Evolutionary conservation across 2,113 vertebrate genomes (phyloP), one percentile per base, ranked within the genome.

Genomic region (Micromys minutus): DNA sequence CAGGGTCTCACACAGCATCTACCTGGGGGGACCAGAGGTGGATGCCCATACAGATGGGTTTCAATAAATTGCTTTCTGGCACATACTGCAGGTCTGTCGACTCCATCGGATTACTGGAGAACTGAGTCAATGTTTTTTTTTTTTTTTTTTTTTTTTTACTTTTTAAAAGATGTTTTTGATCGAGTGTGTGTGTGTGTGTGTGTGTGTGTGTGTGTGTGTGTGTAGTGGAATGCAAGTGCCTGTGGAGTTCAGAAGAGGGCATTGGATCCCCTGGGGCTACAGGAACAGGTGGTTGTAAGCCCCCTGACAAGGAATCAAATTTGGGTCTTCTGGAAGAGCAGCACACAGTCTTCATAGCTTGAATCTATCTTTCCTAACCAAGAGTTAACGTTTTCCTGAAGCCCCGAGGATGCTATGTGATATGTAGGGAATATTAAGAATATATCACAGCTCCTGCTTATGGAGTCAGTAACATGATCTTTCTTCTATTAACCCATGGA

Each of bases 301-400:
- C 80, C 45, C 59, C 31, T 50, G 63, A 50, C 17, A 55, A 29
- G 50, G 65, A 72, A 72, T 39, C 22, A 55, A 29, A 87, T 69
- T n/a, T 21, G 22, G 13, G 13, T 55, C 85, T 52, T 87, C 47
- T 72, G 47, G 13, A 55, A n/a, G 65, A 84, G 59, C 59, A 47
- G 29, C 42, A 55, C 34, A 55, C 16, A 6, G 15, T 57, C 67
- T 55, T 39, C 52, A 39, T 69, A 29, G 65, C 22, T 87, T 29
- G 22, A 57, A 1, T 36, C 15, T 50, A 26, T 72, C 12, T n/a
- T 22, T 87, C 7, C 67, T 17, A 39, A 15, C 65, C 15, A 39
- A 71, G 34, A 93, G 17, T 93, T 96, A 45, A 22, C 89, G n/a
- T 42, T 47, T 90, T 92, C 84, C 72, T 79, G 29, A 87, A 87